Evolutionary conservation across 2,797 vertebrate species (phyloP).

Genomic region (Mus spretus): DNA sequence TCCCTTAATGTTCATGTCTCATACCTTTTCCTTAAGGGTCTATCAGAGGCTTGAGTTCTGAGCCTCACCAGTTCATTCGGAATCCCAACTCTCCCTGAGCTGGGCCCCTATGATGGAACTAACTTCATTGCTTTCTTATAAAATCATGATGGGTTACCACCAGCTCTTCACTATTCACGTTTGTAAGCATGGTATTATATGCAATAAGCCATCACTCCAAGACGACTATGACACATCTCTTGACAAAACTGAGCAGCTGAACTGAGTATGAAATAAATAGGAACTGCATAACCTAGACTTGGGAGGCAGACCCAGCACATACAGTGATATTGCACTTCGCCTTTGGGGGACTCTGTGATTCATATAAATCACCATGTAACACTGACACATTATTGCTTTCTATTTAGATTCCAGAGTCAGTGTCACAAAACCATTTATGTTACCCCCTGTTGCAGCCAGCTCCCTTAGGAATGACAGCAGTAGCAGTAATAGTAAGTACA

Average conservation of each 20-base stretch:
- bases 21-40: conserved; percentile 11
- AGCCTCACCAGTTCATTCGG: not conserved
- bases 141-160: not conserved
- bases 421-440: conserved; percentile 91
- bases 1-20: conserved; percentile 47
- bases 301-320: conserved; percentile 31
- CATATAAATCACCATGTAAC: conserved; percentile 77
- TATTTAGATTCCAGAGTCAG: conserved; percentile 90
- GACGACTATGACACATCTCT: not conserved
- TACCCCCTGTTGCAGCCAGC: conserved; percentile 91
- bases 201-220: conserved; percentile 45
- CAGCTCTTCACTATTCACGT: not conserved
- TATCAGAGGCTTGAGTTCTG: conserved; percentile 56
- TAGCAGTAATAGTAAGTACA: conserved; percentile 90
- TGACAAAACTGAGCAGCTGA: conserved; percentile 28
- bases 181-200: not conserved
- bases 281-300: conserved; percentile 32
- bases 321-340: conserved; percentile 66
- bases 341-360: conserved; percentile 79
- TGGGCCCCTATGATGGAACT: not conserved
- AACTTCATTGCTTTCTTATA: conserved; percentile 23
- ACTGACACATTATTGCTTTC: conserved; percentile 88
- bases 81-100: not conserved
- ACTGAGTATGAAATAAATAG: conserved; percentile 64
- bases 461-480: conserved; percentile 91